A percentile compares a stretch with the other conserved stretches of the same genome.
Conservation (phyloP, 2,113 vertebrate species). For the Jacana jacana region DNA sequence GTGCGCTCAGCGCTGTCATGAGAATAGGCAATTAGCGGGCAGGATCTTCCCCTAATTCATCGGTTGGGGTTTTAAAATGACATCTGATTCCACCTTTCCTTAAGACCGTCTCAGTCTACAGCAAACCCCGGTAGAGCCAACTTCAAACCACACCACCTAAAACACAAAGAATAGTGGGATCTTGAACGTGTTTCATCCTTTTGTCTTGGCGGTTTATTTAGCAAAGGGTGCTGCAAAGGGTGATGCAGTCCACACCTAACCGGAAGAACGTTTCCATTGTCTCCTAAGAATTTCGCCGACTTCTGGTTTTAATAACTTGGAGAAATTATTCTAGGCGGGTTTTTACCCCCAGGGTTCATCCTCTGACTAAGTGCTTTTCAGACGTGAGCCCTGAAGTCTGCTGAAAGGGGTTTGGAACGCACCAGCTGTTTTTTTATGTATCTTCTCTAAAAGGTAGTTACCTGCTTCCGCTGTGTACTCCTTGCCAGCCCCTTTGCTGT, state of each 20-base stretch:
- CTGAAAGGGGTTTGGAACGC: not conserved
- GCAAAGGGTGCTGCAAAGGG: not conserved
- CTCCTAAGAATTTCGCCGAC: not conserved
- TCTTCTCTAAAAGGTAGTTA: not conserved
- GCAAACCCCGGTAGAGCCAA: not conserved
- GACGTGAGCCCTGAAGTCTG: not conserved
- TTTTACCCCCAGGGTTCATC: not conserved
- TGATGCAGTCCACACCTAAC: not conserved
- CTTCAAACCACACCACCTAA: not conserved
- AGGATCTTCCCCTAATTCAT: not conserved
- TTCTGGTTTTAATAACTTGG: not conserved
- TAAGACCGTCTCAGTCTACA: too few species aligned
- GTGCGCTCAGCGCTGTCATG: not conserved
- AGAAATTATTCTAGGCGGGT: not conserved
- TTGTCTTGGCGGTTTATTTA: not conserved
- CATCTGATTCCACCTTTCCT: not conserved
- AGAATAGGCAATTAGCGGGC: not conserved
- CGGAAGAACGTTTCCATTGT: not conserved
- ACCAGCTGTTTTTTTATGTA: accelerated
- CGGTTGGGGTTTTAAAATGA: not conserved
- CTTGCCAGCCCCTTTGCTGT: not conserved
- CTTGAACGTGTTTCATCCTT: too few species aligned
- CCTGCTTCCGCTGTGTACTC: not conserved
- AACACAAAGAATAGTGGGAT: not conserved
- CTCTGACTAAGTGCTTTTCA: not conserved